Evolutionary conservation across 92 coral and sea anemone species (phyloP), one percentile per base, ranked within the genome.

Genomic region (Bergia puertoricense): DNA sequence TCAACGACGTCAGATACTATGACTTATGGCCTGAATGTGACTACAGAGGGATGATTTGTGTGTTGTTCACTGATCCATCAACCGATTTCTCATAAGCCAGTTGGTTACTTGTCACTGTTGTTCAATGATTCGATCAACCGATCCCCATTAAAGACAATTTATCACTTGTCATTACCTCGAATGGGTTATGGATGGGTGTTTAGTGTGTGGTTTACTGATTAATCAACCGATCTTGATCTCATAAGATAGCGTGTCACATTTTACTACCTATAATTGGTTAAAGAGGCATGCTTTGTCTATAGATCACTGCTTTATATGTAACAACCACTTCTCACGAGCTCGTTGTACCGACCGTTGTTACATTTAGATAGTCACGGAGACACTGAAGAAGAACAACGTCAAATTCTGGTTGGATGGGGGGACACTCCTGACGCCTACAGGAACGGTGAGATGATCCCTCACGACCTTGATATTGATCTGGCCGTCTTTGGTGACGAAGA

Each of bases 401-500:
- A 48, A 74, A 6, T 91, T 72, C 46, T 82, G 89, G 91, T 18
- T 91, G 71, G 91, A 91, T 48, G 74, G 66, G n/a, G 94, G 94
- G 20, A 89, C 94, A 36, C 86, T 92, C 30, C 85, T 92, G 44
- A 92, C n/a, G 92, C 94, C 6, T 92, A 44, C 66, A 79, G 94
- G 66, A 85, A 51, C 62, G 92, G 92, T 1, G 43, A 85, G 16
- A 88, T 89, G 86, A 89, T 92, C 43, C 92, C 90, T 0, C 94
- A 92, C 45, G 90, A 91, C 74, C 88, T 88, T 65, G 93, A 91
- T 36, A 68, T 91, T 20, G 93, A 91, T 56, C 85, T 91, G 9
- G 91, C 94, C 4, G 76, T 92, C 6, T 89, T 89, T 74, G 91
- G 88, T 15, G 92, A 89, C 8, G 81, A 85, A 40, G 79, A 92